Evolutionary conservation across 1,140 invertebrate genomes (phyloP), one percentile per base, ranked within the genome.

Genomic region (Colletes latitarsis): DNA sequence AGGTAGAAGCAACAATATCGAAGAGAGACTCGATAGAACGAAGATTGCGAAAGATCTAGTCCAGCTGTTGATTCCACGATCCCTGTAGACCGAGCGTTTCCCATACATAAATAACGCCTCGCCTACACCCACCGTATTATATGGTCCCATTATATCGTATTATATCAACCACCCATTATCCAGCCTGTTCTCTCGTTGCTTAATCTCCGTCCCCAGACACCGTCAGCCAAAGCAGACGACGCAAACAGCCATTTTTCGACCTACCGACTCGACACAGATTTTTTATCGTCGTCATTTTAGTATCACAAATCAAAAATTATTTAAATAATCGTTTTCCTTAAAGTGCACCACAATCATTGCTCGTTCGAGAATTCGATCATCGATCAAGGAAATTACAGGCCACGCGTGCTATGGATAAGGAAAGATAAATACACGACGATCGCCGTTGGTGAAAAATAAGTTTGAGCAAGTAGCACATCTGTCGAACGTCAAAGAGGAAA

Each of bases 71-170:
- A 84, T 77, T 78, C 41, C 43, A 52, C 71, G 66, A 74, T 77
- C 52, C 58, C 49, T 21, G 58, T 66, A 55, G 53, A 82, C 64
- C 72, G 49, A 83, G 17, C 46, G 55, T 82, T 73, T 79, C 57
- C 71, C 80, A 86, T 85, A 79, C 75, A 69, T 85, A 86, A 85
- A 85, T 86, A 86, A 86, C 68, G 71, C 49, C 75, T 82, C 83
- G 43, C 66, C 78, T 73, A 64, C 58, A 57, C 63, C 64, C 73
- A 72, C 49, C 41, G 53, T 70, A 69, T 82, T 84, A 71, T 78
- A 82, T 53, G 43, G 15, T 60, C 53, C 67, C 53, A 75, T 85
- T 82, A 82, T 71, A 82, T 74, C 58, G 30, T 77, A 71, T 81
- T 85, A 62, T 71, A 82, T 82, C 75, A 71, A 76, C 41, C 57